Base-by-base conservation (phyloP, 1,140 invertebrate genomes). In the Muscidifurax raptorellus region DNA sequence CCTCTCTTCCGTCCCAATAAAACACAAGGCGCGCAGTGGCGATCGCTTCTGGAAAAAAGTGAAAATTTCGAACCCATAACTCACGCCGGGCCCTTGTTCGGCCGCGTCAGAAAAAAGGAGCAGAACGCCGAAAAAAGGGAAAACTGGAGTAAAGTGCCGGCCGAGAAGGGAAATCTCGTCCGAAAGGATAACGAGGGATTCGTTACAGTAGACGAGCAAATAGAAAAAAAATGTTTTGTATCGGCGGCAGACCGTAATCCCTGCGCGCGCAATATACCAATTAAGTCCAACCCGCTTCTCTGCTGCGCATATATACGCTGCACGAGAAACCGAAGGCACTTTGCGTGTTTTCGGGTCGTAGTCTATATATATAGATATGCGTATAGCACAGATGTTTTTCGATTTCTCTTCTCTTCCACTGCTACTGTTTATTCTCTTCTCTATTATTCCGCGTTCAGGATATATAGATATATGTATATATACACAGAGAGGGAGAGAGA, bases 201-300 rank as follows among this genome's bases (percentile, higher is more conserved):
- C 64, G 81, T 75, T 74, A 30, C 28, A 67, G 88, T 86, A 69
- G 64, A 4, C 9, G 22, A 1, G 64, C 84, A 40, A 76, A 36
- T 25, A 75, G 74, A 74, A 86, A 86, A 86, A 87, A n/a, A 18
- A 10, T 66, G n/a, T 80, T 87, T 88, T 90, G 86, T 88, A 85
- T 86, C 64, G 87, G 76, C 64, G 87, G 76, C 72, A 86, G 80
- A 86, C 87, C 85, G 86, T 83, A 86, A 80, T 85, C 83, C 89
- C 89, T 87, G 88, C 82, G 85, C 80, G 80, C 64, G 67, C 89
- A 89, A 90, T 91, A 91, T 91, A 90, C 86, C 87, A 90, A 91
- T 91, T 91, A 90, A 90, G 87, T 86, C 85, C 83, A 86, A 69
- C 75, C 87, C 80, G 76, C 0, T 82, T 80, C 77, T 40, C 40